Base-by-base conservation (phyloP, 2,888 invertebrate species). In the Willowsia nigromaculata region DNA sequence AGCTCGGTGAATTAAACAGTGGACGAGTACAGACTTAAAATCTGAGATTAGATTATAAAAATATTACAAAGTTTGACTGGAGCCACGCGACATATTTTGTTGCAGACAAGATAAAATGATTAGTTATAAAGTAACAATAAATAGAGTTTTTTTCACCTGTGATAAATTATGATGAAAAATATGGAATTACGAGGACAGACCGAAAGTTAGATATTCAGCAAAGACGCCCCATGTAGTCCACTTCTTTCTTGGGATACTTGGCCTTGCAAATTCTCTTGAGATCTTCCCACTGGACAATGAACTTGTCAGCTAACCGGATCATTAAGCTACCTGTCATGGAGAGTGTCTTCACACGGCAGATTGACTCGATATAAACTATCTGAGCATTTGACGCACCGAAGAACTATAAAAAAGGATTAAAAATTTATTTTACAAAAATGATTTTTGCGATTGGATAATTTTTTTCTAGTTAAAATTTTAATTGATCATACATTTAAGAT, bases 261-360 rank as follows among this genome's bases (percentile, higher is more conserved):
- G 18, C 11, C 7, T n/a, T 0, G 15, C 37, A 53, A 0, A 53
- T 40, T 0, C 0, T 7, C 4, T 81, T 2, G 0, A 99, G 94
- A 90, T 96, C 95, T 74, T 97, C 96, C 99, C 99, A 99, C 93
- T 99, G 99, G 0, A 99, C 98, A 90, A 99, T 94, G 94, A 99
- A 95, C 92, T 97, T 94, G 94, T 99, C 98, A 22, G 96, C 97
- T 93, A 98, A 94, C 92, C 95, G 96, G 93, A 97, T 96, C 81
- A 99, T 94, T 92, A 99, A 96, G 94, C 96, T 96, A 0, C 98
- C 99, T 82, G 97, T 96, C 56, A 99, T 94, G 0, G 99, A 99
- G 59, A 99, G 94, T 13, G 96, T 96, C 93, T 96, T 95, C 0
- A 99, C 98, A 93, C 99, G 95, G 93, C 99, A 99, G 93, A 98